Evolutionary conservation across 2,797 vertebrate genomes (phyloP).

Genomic region (Amblyraja radiata): DNA sequence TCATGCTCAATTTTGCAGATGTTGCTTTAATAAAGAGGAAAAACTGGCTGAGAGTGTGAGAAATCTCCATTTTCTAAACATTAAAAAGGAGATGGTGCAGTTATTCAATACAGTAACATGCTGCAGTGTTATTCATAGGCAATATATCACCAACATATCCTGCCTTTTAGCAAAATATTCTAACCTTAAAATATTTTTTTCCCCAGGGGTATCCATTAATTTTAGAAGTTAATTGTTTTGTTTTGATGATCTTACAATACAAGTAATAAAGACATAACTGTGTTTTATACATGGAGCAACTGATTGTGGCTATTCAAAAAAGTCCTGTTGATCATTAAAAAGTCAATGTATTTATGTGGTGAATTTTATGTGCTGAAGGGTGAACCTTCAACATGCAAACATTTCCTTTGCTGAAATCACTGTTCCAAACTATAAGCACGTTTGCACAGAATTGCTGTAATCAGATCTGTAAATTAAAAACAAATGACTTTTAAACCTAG

Average conservation of each 20-base stretch:
- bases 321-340: not conserved
- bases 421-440: not conserved
- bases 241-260: not conserved
- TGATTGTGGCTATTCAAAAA: not conserved
- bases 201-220: not conserved
- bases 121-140: not conserved
- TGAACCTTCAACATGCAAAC: constrained; percentile 17
- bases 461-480: constrained; percentile 15
- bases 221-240: not conserved
- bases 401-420: not conserved
- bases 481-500: not conserved
- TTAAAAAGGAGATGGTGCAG: not conserved
- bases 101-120: not conserved
- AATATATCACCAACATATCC: not conserved
- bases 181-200: not conserved
- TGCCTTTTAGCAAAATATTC: not conserved
- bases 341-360: not conserved
- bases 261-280: not conserved
- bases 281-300: not conserved
- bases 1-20: not conserved
- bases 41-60: not conserved
- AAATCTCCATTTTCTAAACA: not conserved
- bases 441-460: not conserved
- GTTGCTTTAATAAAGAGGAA: not conserved
- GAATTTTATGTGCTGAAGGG: constrained; percentile 11